Evolutionary conservation across 2,888 invertebrate genomes (phyloP), one percentile per base, ranked within the genome.

Genomic region (Drosophila parthenogenetica): DNA sequence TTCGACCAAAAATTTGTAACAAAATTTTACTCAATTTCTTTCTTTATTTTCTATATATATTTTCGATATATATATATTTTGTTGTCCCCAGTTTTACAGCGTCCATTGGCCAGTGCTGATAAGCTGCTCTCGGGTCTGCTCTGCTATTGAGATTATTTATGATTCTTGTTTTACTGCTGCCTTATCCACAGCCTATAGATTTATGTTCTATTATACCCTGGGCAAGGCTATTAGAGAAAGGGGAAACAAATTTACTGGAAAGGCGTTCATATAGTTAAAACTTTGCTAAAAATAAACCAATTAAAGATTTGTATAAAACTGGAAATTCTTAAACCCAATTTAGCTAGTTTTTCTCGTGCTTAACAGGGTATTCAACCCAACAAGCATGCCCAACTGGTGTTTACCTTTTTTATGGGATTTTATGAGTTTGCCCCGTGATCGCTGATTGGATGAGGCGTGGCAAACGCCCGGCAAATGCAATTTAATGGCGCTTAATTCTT

Each of bases 401-500:
- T 17, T 1, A 25, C 35, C 35, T 37, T 35, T 60, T 73, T 61
- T 67, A 61, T 73, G 48, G 62, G 49, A n/a, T 53, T 63, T 45
- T 63, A 45, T 48, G 48, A 43, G 19, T 37, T 35, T 42, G 69
- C 45, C 43, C 57, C 16, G 51, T 77, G 76, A 81, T 78, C 79
- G 70, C 59, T 66, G 82, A 82, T 79, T 79, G 74, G 43, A 51
- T 42, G 57, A 48, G 61, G 37, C 13, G 17, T 35, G 40, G 29
- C 32, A 11, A n/a, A 29, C 35, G 49, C 29, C 29, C 39, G 22
- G 53, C 43, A 84, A 89, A 89, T 89, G 89, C 82, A 89, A 85
- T 85, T 89, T 89, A 69, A 85, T 89, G 88, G 81, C 85, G 88
- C 87, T 85, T 85, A 89, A 84, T 89, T 86, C 77, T 85, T 73